phyloP scores from a whole-genome alignment of 1,140 invertebrate species.

The Laupala kohalensis region DNA sequence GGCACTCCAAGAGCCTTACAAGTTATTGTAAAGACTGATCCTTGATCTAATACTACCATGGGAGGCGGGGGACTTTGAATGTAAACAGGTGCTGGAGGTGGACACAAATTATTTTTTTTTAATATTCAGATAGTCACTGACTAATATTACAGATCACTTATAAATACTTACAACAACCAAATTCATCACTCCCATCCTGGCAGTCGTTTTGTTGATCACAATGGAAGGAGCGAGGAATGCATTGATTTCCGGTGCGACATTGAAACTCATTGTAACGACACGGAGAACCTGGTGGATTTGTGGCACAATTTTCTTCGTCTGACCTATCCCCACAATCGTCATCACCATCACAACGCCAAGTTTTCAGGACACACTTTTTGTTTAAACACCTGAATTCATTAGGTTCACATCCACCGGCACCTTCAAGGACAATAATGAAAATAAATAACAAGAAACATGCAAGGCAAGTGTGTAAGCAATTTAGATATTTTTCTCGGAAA shows the following conservation, averaged over 20 bases:
- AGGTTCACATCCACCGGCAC: slow-evolving; percentile 66
- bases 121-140: no score
- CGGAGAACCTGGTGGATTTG: slow-evolving; percentile 36
- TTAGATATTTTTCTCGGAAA: background rate
- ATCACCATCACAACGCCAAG: slow-evolving; percentile 85
- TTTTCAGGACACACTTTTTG: slow-evolving; percentile 77
- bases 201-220: slow-evolving; percentile 87
- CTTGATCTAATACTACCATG: slow-evolving; percentile 50
- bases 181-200: slow-evolving; percentile 76
- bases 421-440: slow-evolving; percentile 21
- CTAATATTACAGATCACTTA: background rate
- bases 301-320: slow-evolving; percentile 55
- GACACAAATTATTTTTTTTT: background rate
- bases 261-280: slow-evolving; percentile 73
- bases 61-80: slow-evolving; percentile 55
- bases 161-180: slow-evolving; percentile 67
- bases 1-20: slow-evolving; percentile 85
- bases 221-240: slow-evolving; percentile 85
- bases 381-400: slow-evolving; percentile 85
- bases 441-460: background rate
- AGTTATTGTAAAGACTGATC: slow-evolving; percentile 58
- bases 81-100: slow-evolving; percentile 37
- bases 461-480: background rate
- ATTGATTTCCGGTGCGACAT: slow-evolving; percentile 65
- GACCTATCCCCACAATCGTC: slow-evolving; percentile 88